Evolutionary conservation across 1,140 invertebrate genomes (phyloP).

Genomic region (Hydropsyche tenuis): DNA sequence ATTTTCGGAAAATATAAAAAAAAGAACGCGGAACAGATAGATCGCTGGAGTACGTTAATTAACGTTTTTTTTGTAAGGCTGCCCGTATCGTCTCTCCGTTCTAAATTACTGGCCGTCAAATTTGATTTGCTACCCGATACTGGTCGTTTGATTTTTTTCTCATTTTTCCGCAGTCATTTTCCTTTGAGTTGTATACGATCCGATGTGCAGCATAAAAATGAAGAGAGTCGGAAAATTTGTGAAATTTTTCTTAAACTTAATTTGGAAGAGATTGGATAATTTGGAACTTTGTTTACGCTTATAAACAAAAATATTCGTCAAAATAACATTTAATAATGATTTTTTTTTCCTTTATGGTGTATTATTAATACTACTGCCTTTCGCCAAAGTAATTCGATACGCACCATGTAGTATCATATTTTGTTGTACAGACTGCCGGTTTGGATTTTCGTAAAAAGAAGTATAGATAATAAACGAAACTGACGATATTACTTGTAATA

Average conservation of each 20-base stretch:
- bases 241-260: too few relatives aligned
- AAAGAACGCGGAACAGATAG: background rate
- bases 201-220: too few relatives aligned
- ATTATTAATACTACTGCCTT: background rate
- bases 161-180: background rate
- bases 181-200: too few relatives aligned
- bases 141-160: background rate
- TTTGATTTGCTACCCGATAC: constrained; percentile 27
- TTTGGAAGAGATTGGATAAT: too few relatives aligned
- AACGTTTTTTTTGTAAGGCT: constrained; percentile 18
- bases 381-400: background rate
- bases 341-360: background rate
- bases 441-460: too few relatives aligned
- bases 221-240: too few relatives aligned
- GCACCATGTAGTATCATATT: background rate
- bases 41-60: constrained; percentile 23
- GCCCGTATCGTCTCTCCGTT: background rate
- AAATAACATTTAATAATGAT: too few relatives aligned
- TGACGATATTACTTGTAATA: too few relatives aligned
- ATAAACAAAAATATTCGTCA: too few relatives aligned
- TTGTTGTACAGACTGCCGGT: background rate
- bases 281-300: too few relatives aligned
- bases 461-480: too few relatives aligned
- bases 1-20: background rate
- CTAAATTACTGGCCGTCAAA: constrained; percentile 29